Evolutionary conservation across 2,113 vertebrate species (phyloP).

Genomic region (Coturnix japonica): DNA sequence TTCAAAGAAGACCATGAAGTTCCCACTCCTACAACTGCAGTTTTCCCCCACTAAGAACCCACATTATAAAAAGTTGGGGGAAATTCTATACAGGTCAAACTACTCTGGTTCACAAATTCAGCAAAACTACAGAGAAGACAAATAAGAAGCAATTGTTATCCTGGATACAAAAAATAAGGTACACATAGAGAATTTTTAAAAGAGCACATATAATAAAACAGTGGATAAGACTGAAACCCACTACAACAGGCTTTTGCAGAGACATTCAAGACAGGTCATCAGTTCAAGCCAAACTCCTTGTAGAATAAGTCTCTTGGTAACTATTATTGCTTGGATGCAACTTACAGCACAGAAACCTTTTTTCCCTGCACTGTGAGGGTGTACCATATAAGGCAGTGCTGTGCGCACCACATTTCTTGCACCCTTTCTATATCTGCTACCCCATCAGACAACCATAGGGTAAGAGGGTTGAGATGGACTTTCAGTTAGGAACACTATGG

Average conservation of each 20-base stretch:
- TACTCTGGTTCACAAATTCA: background rate
- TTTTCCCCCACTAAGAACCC: background rate
- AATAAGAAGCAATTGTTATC: background rate
- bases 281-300: background rate
- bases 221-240: background rate
- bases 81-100: background rate
- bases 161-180: background rate
- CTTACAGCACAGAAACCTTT: background rate
- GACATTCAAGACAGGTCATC: background rate
- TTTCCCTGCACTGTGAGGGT: background rate
- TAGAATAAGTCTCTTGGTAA: background rate
- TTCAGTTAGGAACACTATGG: background rate
- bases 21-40: background rate
- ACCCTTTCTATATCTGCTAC: background rate
- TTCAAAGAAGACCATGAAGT: background rate
- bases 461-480: background rate
- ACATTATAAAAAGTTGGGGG: background rate
- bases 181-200: background rate
- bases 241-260: background rate
- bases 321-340: background rate
- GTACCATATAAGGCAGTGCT: rapidly evolving
- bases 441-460: background rate
- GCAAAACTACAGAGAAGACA: background rate
- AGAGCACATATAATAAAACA: background rate
- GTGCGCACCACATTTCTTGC: rapidly evolving